Conservation (phyloP, 2,797 vertebrate genomes). For the Vireo griseus region DNA sequence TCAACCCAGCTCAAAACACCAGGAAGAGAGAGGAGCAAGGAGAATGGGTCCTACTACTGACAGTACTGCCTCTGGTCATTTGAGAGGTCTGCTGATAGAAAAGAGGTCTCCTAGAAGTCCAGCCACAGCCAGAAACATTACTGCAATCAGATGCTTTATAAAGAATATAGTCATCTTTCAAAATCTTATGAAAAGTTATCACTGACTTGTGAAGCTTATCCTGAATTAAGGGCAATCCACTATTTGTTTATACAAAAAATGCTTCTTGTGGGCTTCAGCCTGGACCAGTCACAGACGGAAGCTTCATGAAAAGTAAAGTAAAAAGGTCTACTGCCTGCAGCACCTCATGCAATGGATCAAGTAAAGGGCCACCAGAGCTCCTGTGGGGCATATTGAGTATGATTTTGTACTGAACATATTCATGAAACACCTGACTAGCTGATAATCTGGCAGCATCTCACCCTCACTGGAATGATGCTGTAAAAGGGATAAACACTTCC, state of each 20-base stretch:
- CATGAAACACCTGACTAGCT: neutral
- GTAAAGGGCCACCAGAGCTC: neutral
- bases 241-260: neutral
- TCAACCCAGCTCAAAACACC: neutral
- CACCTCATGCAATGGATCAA: neutral
- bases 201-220: neutral
- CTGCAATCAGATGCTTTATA: neutral
- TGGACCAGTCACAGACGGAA: neutral
- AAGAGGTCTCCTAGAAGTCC: neutral
- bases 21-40: neutral
- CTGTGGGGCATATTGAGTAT: fast-evolving
- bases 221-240: neutral
- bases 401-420: neutral
- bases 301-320: neutral
- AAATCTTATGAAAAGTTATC: neutral
- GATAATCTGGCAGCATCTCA: neutral
- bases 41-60: neutral
- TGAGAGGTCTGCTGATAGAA: neutral
- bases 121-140: neutral
- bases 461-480: neutral
- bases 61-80: neutral
- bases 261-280: neutral
- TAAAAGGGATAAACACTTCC: neutral
- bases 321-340: neutral
- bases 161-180: neutral